Percentiles rank a stretch among this genome's conserved stretches.
Conservation (phyloP, 2,113 vertebrate genomes). For the Lipophrys pholis region DNA sequence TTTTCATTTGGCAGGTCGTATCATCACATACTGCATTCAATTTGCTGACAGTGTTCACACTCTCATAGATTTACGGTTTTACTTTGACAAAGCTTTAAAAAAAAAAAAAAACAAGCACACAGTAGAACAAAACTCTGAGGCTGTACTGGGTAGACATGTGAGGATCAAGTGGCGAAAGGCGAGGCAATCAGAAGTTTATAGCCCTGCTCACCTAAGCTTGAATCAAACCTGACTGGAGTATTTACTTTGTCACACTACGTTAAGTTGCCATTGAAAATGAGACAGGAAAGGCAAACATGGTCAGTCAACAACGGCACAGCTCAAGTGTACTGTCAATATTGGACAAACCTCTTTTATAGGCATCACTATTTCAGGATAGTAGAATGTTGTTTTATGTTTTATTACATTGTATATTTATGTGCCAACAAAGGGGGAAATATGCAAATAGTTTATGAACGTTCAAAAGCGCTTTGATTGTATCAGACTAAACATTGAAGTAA, state of each 20-base stretch:
- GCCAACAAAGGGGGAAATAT: slow-evolving; percentile 1
- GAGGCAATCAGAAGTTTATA: slow-evolving; percentile 40
- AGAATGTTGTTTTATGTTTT: slow-evolving; percentile 7
- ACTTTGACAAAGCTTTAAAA: slow-evolving; percentile 17
- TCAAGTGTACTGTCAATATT: slow-evolving; percentile 68
- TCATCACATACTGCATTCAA: slow-evolving; percentile 15
- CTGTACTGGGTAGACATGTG: slow-evolving; percentile 11
- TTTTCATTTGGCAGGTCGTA: slow-evolving; percentile 13
- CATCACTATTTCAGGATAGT: slow-evolving; percentile 15
- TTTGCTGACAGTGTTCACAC: not conserved
- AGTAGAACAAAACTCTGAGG: not conserved
- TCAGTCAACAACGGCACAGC: slow-evolving; percentile 47
- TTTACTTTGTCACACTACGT: slow-evolving; percentile 50
- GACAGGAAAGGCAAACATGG: slow-evolving; percentile 51
- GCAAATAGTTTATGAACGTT: not conserved
- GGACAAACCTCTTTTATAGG: slow-evolving; percentile 4
- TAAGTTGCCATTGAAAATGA: slow-evolving; percentile 33
- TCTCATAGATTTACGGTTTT: slow-evolving; percentile 29
- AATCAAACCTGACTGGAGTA: slow-evolving; percentile 42
- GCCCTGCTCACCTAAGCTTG: slow-evolving; percentile 36
- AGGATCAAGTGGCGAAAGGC: slow-evolving; percentile 30
- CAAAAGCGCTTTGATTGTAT: not conserved
- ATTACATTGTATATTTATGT: slow-evolving; percentile 9
- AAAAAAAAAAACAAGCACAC: slow-evolving; percentile 25
- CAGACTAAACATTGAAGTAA: too few relatives aligned